Evolutionary conservation across 1,140 invertebrate genomes (phyloP).

Genomic region (Sesamia nonagrioides): DNA sequence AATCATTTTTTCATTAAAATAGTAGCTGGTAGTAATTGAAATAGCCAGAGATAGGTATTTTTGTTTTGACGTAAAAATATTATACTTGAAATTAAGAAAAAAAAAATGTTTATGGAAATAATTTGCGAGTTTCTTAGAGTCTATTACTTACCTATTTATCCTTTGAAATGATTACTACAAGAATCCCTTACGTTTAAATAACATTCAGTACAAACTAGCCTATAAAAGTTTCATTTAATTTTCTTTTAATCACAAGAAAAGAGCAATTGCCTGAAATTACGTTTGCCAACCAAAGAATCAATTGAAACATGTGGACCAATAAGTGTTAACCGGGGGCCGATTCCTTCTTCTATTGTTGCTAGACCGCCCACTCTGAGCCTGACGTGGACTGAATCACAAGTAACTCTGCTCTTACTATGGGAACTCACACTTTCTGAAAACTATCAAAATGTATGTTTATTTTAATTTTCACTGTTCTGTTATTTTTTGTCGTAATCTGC

Average conservation of each 20-base stretch:
- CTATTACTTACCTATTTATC: no score
- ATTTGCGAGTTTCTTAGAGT: no score
- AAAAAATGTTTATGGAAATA: no score
- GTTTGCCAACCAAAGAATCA: constrained; percentile 63
- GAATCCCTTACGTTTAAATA: neutral
- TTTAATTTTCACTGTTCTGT: no score
- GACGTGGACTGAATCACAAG: constrained; percentile 72
- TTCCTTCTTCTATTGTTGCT: constrained; percentile 73
- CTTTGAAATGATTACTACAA: no score
- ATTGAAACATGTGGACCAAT: constrained; percentile 77
- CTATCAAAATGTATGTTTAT: neutral
- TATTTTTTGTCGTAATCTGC: no score
- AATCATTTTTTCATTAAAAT: no score
- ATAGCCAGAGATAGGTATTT: no score
- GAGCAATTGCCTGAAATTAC: constrained; percentile 41
- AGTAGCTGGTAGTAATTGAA: no score
- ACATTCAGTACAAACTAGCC: neutral
- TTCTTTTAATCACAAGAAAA: constrained; percentile 43
- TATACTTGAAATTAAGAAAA: no score
- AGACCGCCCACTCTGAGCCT: constrained; percentile 67
- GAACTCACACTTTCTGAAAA: constrained; percentile 18
- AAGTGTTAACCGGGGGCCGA: constrained; percentile 75
- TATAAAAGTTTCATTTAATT: neutral
- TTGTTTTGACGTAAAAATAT: no score
- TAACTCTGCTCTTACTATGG: constrained; percentile 54